Percentiles rank a stretch among this genome's conserved stretches.
phyloP scores from a whole-genome alignment of 2,888 invertebrate species.

The Dichetophora obliterata region DNA sequence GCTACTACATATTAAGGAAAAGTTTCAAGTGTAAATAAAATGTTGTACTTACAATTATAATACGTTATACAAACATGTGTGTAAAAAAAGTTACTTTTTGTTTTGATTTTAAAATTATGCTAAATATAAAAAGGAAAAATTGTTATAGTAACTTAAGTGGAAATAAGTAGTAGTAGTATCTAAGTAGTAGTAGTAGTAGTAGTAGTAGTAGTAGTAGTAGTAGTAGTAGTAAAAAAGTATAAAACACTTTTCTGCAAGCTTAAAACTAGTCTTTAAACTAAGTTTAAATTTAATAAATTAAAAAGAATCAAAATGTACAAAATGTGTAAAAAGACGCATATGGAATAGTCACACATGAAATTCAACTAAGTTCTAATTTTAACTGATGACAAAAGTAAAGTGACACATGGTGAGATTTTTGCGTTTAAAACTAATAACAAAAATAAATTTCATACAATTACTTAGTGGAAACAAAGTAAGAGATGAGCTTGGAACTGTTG shows the following conservation, averaged over 20 bases:
- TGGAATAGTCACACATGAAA: not conserved
- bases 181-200: not conserved
- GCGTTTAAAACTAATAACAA: not conserved
- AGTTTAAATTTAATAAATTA: not conserved
- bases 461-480: constrained; percentile 2
- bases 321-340: not conserved
- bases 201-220: not conserved
- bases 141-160: too few species aligned
- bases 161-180: not conserved
- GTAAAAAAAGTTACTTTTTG: too few species aligned
- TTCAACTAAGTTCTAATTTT: not conserved
- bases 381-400: constrained; percentile 1
- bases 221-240: constrained; percentile 22
- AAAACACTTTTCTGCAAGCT: constrained; percentile 13
- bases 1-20: too few species aligned
- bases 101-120: too few species aligned
- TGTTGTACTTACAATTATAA: too few species aligned
- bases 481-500: constrained; percentile 32
- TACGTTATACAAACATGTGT: too few species aligned
- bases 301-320: constrained; percentile 9
- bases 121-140: too few species aligned
- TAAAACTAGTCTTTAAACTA: not conserved
- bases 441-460: constrained; percentile 12
- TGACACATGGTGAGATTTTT: not conserved
- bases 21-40: too few species aligned